phyloP scores from a whole-genome alignment of 1,140 invertebrate genomes.

The Drosophila teissieri region DNA sequence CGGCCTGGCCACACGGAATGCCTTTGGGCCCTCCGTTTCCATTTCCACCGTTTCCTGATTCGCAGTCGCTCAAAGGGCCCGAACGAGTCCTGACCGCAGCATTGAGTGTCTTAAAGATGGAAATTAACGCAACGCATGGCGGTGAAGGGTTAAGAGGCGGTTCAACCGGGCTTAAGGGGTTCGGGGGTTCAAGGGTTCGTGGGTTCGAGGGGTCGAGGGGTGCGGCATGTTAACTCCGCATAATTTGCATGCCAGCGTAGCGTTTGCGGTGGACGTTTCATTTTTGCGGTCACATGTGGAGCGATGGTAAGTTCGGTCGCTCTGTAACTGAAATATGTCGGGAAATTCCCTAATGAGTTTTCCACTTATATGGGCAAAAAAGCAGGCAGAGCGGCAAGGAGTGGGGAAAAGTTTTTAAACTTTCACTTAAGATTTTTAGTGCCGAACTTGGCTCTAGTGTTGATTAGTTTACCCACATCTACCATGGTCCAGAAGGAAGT shows the following conservation, averaged over 20 bases:
- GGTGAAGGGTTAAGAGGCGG: conserved; percentile 1
- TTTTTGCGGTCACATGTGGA: conserved; percentile 67
- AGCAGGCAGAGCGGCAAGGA: conserved; percentile 12
- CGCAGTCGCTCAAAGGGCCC: conserved; percentile 38
- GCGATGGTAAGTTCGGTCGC: background rate
- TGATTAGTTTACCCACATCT: conserved; percentile 71
- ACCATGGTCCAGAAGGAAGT: conserved; percentile 13
- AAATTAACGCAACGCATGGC: conserved; percentile 67
- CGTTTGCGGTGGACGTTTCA: conserved; percentile 73
- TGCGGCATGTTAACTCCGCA: conserved; percentile 69
- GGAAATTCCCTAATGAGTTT: conserved; percentile 75
- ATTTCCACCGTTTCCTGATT: conserved; percentile 24
- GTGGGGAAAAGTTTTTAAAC: conserved; percentile 56
- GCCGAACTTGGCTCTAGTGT: conserved; percentile 50
- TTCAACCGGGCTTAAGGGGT: conserved; percentile 1
- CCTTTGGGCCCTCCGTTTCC: conserved; percentile 46
- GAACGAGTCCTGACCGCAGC: conserved; percentile 55
- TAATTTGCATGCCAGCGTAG: conserved; percentile 75
- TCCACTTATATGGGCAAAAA: conserved; percentile 37
- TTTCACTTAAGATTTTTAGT: conserved; percentile 68
- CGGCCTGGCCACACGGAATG: conserved; percentile 64
- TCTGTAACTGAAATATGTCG: conserved; percentile 61
- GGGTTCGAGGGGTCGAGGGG: background rate
- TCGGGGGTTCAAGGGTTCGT: background rate
- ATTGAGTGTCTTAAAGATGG: conserved; percentile 81